Base-by-base conservation (phyloP, 2,888 invertebrate species). In the Ectemnius cavifrons region DNA sequence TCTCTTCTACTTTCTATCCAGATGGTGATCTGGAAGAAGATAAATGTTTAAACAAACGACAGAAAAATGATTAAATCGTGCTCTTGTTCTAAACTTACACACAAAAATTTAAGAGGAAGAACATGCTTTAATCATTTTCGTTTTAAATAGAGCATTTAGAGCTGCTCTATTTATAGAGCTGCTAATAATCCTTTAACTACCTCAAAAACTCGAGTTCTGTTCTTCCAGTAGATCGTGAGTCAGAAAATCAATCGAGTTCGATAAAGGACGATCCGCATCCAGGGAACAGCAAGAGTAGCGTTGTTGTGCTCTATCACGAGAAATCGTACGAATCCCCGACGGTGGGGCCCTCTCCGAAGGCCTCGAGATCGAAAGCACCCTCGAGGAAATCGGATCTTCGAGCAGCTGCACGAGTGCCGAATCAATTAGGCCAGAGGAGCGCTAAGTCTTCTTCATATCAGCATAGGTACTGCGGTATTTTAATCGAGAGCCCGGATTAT, bases 261-360 rank as follows among this genome's bases (percentile, higher is more conserved):
- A 62, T 28, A 37, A 37, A 37, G 23, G 62, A 65, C 27, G 72
- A 27, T 20, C 71, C 73, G 28, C 78, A 71, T 6, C 78, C 80
- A 57, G 83, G 83, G 57, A 86, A 87, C 70, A 88, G 88, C 67
- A 89, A 89, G 67, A 87, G 87, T 70, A 88, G 87, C 76, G 84
- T 88, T 23, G 86, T 87, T 14, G 84, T 88, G 0, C 79, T 89
- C 16, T 88, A 89, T 75, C 84, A 86, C 75, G 84, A 84, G n/a
- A 80, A 80, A 64, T 78, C 81, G 20, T 64, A 71, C 63, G 59
- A 37, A 1, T 37, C 37, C 37, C 37, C 67, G 23, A 71, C 75
- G 6, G 23, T 73, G 11, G 64, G 78, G 18, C 49, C 76, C 13
- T 75, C 79, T 27, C 77, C 83, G 0, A 78, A 77, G n/a, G 71